Conservation (phyloP, 1,140 invertebrate species). For the Trichonephila clavipes region DNA sequence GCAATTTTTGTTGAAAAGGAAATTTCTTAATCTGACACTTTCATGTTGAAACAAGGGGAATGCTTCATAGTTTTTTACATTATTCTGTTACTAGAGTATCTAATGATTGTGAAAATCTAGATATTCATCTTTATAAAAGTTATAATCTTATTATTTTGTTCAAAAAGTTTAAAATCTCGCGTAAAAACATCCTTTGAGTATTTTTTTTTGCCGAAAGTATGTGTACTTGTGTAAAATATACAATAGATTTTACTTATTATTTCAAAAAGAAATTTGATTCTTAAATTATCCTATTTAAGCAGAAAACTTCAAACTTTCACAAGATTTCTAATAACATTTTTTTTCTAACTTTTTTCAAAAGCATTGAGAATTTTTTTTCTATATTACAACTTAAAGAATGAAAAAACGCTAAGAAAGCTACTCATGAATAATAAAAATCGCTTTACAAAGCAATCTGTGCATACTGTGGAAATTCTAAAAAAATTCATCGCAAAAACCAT, state of each 20-base stretch:
- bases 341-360: background rate
- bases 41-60: too few species aligned
- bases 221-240: background rate
- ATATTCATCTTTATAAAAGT: too few species aligned
- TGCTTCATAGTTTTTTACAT: too few species aligned
- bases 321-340: background rate
- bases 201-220: background rate
- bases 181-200: too few species aligned
- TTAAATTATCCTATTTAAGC: background rate
- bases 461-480: background rate
- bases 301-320: background rate
- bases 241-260: background rate
- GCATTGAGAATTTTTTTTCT: background rate
- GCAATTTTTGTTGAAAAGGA: too few species aligned
- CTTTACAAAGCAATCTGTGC: slow-evolving; percentile 36
- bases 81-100: too few species aligned
- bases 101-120: too few species aligned
- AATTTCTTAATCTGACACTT: too few species aligned
- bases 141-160: too few species aligned
- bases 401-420: slow-evolving; percentile 11
- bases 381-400: background rate
- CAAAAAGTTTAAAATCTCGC: too few species aligned
- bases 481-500: slow-evolving; percentile 13
- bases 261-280: background rate
- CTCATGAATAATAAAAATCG: slow-evolving; percentile 36